Evolutionary conservation across 2,797 vertebrate genomes (phyloP).

Genomic region (Phylloscopus collybita): DNA sequence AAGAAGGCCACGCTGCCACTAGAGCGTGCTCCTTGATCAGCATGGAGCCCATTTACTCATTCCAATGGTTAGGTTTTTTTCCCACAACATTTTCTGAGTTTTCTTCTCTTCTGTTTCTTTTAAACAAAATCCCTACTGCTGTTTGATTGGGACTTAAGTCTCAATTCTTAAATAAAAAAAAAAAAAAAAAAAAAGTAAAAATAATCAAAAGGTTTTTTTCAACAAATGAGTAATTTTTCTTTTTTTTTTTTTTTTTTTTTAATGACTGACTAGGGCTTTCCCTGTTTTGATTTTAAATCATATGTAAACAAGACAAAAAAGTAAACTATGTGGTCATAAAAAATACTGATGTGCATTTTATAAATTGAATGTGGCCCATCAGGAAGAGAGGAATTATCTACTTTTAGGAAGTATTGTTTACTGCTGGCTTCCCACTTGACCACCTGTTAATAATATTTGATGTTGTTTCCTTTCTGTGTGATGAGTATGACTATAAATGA

Average conservation of each 20-base stretch:
- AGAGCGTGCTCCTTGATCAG: background rate
- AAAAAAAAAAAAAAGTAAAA: background rate
- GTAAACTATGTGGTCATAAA: background rate
- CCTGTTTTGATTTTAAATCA: background rate
- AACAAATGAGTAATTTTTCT: background rate
- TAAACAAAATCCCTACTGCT: background rate
- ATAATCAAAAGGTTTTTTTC: background rate
- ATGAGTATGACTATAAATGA: background rate
- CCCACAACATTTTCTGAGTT: background rate
- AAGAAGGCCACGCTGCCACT: background rate
- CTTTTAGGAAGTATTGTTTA: background rate
- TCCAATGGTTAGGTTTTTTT: background rate
- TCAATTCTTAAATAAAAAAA: background rate
- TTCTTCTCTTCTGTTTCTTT: background rate
- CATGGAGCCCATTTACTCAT: background rate
- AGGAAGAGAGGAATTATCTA: background rate
- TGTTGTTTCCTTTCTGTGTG: background rate
- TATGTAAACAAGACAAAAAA: background rate
- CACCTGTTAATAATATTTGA: slow-evolving; percentile 2
- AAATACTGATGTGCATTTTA: background rate
- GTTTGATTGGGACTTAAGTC: background rate
- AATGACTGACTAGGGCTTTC: background rate
- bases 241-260: background rate
- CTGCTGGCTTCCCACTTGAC: background rate
- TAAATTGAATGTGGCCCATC: background rate